Evolutionary conservation across 2,888 invertebrate genomes (phyloP).

Genomic region (Alcis repandata): DNA sequence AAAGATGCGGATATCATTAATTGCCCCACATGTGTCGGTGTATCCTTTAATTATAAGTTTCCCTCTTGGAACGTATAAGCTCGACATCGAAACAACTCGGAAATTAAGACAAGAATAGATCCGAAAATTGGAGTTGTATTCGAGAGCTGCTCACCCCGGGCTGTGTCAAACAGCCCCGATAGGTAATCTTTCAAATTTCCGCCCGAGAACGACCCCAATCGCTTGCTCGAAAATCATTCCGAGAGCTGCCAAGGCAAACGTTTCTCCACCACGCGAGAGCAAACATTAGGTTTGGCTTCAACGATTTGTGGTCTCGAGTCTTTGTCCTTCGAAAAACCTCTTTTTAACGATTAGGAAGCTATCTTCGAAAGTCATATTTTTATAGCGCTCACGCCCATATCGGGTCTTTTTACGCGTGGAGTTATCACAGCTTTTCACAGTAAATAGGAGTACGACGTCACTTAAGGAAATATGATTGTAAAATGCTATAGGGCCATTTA

Average conservation of each 20-base stretch:
- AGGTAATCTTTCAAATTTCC: conserved; percentile 51
- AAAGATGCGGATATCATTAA: no score
- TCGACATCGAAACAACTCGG: conserved; percentile 16
- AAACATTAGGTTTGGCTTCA: conserved; percentile 15
- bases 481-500: conserved; percentile 1
- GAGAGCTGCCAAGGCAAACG: conserved; percentile 16
- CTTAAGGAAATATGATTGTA: conserved; percentile 15
- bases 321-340: neutral
- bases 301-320: conserved; percentile 12
- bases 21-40: no score
- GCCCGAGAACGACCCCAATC: conserved; percentile 28
- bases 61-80: conserved; percentile 9
- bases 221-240: conserved; percentile 14
- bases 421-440: conserved; percentile 9
- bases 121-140: conserved; percentile 26
- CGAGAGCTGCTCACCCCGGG: conserved; percentile 26
- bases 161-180: conserved; percentile 43
- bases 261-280: conserved; percentile 7
- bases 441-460: conserved; percentile 14
- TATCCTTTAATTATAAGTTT: no score
- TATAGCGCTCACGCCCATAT: conserved; percentile 9
- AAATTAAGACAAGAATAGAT: conserved; percentile 27
- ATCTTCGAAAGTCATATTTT: conserved; percentile 9
- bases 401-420: neutral
- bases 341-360: conserved; percentile 9